phyloP scores from a whole-genome alignment of 1,140 invertebrate species.

The Eurytemora carolleeae region DNA sequence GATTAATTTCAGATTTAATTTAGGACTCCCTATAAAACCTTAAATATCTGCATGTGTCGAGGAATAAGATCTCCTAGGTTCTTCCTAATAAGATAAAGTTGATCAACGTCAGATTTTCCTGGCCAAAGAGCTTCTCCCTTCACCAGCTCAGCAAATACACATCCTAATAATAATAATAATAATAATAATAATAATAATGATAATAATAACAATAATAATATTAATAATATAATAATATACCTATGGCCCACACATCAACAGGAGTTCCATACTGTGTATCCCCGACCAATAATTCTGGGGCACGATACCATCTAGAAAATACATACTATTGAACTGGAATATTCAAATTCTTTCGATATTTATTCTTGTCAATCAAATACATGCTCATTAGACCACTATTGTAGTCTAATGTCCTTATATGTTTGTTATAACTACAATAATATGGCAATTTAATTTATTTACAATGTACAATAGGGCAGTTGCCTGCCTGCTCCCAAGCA shows the following conservation, averaged over 20 bases:
- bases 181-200: not conserved
- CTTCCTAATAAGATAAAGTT: slow-evolving; percentile 81
- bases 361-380: too few species aligned
- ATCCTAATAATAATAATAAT: slow-evolving; percentile 35
- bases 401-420: too few species aligned
- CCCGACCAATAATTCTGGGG: slow-evolving; percentile 86
- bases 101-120: slow-evolving; percentile 93
- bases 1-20: too few species aligned
- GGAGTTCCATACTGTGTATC: slow-evolving; percentile 91
- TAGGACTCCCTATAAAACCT: too few species aligned
- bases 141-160: slow-evolving; percentile 85
- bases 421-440: too few species aligned
- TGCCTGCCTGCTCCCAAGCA: too few species aligned
- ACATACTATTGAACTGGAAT: too few species aligned
- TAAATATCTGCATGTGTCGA: slow-evolving; percentile 83
- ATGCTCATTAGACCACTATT: too few species aligned
- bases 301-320: slow-evolving; percentile 79
- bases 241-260: slow-evolving; percentile 92
- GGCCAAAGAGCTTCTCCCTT: slow-evolving; percentile 92
- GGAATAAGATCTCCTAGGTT: slow-evolving; percentile 63
- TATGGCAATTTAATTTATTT: too few species aligned
- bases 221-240: too few species aligned
- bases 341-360: too few species aligned
- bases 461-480: too few species aligned
- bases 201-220: slow-evolving; percentile 2